Conservation (phyloP, 2,797 vertebrate genomes). For the Cossypha heuglini region DNA sequence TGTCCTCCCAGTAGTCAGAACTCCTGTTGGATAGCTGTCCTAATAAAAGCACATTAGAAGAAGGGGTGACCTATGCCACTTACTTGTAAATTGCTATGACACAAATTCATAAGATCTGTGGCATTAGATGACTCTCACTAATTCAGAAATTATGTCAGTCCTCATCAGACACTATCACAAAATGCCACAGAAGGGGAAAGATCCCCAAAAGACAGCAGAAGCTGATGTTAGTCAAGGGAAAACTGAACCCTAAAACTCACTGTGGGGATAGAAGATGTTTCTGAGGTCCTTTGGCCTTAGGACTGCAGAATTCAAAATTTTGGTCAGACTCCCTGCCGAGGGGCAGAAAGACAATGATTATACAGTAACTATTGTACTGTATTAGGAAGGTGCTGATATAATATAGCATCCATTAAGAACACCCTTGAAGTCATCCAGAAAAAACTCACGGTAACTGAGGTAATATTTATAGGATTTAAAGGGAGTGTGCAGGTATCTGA, state of each 20-base stretch:
- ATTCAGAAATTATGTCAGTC: not conserved
- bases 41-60: not conserved
- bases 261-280: not conserved
- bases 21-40: not conserved
- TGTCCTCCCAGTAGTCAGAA: not conserved
- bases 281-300: not conserved
- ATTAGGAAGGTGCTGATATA: not conserved
- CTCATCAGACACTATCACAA: not conserved
- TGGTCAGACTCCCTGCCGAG: not conserved
- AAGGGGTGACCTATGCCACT: not conserved
- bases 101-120: not conserved
- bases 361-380: not conserved
- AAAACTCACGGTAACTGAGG: not conserved
- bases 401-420: not conserved
- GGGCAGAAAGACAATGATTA: not conserved
- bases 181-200: not conserved
- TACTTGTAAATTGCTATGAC: not conserved
- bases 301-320: not conserved
- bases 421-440: not conserved
- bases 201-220: not conserved
- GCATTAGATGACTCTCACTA: not conserved
- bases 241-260: not conserved
- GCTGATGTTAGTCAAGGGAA: not conserved
- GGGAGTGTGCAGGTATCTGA: not conserved
- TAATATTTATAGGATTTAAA: not conserved